Percentiles rank a stretch among this genome's conserved stretches.
Evolutionary conservation across 2,113 vertebrate species (phyloP).

Genomic region (Cygnus atratus): DNA sequence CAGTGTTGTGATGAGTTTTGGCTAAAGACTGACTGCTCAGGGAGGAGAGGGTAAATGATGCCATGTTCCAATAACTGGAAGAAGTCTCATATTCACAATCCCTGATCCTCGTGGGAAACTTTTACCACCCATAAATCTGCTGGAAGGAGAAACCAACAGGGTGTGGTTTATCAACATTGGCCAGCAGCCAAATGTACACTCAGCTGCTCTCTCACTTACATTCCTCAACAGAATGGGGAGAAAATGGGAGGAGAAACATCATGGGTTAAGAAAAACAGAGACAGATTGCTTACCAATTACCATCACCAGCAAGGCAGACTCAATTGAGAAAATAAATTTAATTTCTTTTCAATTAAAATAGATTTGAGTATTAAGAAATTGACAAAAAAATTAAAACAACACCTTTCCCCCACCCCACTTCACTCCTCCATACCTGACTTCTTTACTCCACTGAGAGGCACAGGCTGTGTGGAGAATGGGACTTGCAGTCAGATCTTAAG

Average conservation of each 20-base stretch:
- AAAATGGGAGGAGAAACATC: not conserved
- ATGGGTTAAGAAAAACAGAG: not conserved
- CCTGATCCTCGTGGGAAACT: not conserved
- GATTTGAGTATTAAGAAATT: not conserved
- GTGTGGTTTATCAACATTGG: not conserved
- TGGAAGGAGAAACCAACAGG: not conserved
- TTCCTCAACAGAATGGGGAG: not conserved
- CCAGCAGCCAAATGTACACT: not conserved
- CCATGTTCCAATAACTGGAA: not conserved
- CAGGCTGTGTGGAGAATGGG: not conserved
- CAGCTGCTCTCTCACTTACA: not conserved
- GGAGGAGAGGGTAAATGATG: no score
- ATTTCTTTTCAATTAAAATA: not conserved
- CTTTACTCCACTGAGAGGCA: not conserved
- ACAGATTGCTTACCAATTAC: not conserved
- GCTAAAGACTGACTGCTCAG: not conserved
- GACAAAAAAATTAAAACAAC: not conserved
- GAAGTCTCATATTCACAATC: not conserved
- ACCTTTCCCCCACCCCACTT: not conserved
- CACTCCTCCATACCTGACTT: not conserved
- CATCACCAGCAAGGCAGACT: not conserved
- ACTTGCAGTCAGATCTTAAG: not conserved
- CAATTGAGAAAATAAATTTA: not conserved
- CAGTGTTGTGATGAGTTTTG: not conserved
- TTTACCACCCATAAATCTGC: not conserved